Conservation (phyloP, 2,797 vertebrate species). For the Bradypodion pumilum region DNA sequence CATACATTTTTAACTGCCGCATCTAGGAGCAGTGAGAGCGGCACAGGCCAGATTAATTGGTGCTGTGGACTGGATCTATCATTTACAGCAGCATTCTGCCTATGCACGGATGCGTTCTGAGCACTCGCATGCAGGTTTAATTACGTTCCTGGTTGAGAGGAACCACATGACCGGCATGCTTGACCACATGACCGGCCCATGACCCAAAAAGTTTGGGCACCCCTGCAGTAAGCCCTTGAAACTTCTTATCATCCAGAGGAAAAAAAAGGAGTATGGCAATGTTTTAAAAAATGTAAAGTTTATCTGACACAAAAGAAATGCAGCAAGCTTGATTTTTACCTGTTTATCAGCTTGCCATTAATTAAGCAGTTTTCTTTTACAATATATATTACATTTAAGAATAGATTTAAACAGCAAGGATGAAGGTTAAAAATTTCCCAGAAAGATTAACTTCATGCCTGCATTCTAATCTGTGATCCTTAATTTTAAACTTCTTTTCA, state of each 20-base stretch:
- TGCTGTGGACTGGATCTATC: no score
- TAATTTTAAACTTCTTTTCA: slow-evolving; percentile 70
- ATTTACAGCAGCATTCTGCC: no score
- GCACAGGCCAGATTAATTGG: no score
- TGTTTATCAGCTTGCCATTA: neutral
- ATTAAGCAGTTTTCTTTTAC: slow-evolving; percentile 2
- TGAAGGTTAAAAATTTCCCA: slow-evolving; percentile 61
- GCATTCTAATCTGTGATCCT: slow-evolving; percentile 47
- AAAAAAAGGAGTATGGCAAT: neutral
- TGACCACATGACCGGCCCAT: no score
- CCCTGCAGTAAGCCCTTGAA: neutral
- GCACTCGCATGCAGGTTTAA: no score
- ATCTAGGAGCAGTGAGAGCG: no score
- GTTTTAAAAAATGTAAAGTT: neutral
- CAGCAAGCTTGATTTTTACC: neutral
- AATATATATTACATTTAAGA: neutral
- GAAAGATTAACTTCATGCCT: slow-evolving; percentile 53
- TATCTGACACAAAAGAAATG: neutral
- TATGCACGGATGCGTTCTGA: no score
- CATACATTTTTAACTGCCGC: no score
- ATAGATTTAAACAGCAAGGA: slow-evolving; percentile 41
- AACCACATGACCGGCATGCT: no score
- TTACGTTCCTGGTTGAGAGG: no score
- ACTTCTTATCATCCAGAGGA: neutral
- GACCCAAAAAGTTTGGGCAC: no score